Evolutionary conservation across 2,113 vertebrate species (phyloP).

Genomic region (Malurus alboscapulatus): DNA sequence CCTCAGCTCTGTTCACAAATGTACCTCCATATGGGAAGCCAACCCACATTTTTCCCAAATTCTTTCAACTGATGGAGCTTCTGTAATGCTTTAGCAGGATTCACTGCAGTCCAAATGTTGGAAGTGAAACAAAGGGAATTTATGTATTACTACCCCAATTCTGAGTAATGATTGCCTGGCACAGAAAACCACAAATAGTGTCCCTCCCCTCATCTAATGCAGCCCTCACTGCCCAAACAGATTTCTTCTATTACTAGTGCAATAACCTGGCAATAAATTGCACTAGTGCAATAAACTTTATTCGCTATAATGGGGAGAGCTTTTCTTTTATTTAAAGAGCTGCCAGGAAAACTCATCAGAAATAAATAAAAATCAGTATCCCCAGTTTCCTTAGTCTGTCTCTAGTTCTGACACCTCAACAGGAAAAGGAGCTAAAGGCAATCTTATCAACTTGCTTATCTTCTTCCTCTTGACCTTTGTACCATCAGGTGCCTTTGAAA

Average conservation of each 20-base stretch:
- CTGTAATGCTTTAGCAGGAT: background rate
- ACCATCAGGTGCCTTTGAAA: constrained; percentile 26
- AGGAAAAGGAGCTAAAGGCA: background rate
- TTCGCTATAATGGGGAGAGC: background rate
- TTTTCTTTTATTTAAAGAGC: background rate
- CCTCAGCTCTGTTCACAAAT: background rate
- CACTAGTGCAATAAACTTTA: background rate
- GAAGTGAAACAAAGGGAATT: background rate
- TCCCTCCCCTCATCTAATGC: background rate
- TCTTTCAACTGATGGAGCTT: background rate
- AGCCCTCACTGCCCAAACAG: background rate
- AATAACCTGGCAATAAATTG: background rate
- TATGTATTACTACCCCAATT: background rate
- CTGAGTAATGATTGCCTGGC: background rate
- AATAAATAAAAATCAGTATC: background rate
- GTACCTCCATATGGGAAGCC: background rate
- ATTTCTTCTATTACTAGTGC: background rate
- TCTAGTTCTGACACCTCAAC: background rate
- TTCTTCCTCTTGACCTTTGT: constrained; percentile 20
- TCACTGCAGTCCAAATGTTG: background rate
- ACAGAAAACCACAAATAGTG: background rate
- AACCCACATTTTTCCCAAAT: background rate
- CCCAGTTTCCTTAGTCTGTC: background rate
- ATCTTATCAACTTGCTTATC: background rate
- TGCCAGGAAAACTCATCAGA: background rate